Percentiles rank a stretch among this genome's conserved stretches.
Conservation (phyloP, 1,140 invertebrate species). For the Orchesella cincta region DNA sequence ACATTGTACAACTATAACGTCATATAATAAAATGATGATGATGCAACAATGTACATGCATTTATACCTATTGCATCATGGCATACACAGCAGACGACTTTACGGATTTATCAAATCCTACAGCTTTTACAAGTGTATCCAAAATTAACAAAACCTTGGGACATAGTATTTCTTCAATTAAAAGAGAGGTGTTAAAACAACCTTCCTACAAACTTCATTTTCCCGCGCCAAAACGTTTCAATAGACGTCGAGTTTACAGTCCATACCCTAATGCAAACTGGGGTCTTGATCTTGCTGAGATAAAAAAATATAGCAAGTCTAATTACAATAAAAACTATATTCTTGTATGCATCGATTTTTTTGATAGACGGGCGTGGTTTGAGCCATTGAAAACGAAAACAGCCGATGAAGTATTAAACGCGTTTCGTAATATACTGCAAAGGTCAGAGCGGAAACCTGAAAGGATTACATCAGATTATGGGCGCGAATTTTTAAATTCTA, state of each 20-base stretch:
- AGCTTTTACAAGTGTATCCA: neutral
- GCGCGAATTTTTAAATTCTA: constrained; percentile 17
- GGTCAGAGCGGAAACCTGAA: neutral
- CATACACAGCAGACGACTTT: neutral
- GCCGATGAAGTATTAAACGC: neutral
- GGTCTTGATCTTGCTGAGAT: neutral
- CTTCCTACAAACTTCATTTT: neutral
- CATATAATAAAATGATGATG: neutral
- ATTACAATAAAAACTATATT: neutral
- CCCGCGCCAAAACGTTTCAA: neutral
- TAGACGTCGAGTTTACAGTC: neutral
- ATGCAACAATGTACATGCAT: neutral
- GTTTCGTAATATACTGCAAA: constrained; percentile 21
- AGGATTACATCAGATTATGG: constrained; percentile 27
- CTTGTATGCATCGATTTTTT: neutral
- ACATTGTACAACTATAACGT: neutral
- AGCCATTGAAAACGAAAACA: constrained; percentile 31
- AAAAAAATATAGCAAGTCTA: neutral
- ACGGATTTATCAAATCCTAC: neutral
- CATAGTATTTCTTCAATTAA: neutral
- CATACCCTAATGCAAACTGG: neutral
- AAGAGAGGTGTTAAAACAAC: neutral
- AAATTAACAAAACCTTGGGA: neutral
- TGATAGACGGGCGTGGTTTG: constrained; percentile 9
- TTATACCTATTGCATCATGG: neutral